These are phyloP conservation scores for Umimayanthus kanabou DNA, from an alignment of 92 coral and sea anemone species.

Conservation along the genomic window DNA sequence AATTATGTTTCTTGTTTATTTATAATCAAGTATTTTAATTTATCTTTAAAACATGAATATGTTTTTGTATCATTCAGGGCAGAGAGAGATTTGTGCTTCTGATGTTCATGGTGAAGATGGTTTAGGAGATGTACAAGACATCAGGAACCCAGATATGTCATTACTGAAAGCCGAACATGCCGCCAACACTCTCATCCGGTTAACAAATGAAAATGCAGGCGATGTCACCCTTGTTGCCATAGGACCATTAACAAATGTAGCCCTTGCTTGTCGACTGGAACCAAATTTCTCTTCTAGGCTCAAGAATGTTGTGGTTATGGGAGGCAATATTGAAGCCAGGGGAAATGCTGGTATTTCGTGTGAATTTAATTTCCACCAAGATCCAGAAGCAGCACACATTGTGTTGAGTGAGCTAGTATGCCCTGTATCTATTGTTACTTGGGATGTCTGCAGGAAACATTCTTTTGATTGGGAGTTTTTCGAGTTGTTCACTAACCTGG, in stretches of 20 bases:
- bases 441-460: slow-evolving; percentile 75
- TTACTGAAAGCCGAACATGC: slow-evolving; percentile 82
- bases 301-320: slow-evolving; percentile 78
- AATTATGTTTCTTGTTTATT: no score
- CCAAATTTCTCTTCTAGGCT: slow-evolving; percentile 70
- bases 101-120: slow-evolving; percentile 92
- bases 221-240: slow-evolving; percentile 84
- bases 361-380: slow-evolving; percentile 87
- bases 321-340: slow-evolving; percentile 85
- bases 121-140: slow-evolving; percentile 76
- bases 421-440: slow-evolving; percentile 70
- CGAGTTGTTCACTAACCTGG: slow-evolving; percentile 49
- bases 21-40: no score
- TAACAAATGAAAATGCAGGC: slow-evolving; percentile 58
- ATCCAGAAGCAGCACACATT: slow-evolving; percentile 83
- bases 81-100: slow-evolving; percentile 41
- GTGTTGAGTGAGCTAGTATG: slow-evolving; percentile 72
- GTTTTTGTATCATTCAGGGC: neutral
- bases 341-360: slow-evolving; percentile 77
- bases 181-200: slow-evolving; percentile 67
- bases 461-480: slow-evolving; percentile 61
- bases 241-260: slow-evolving; percentile 89
- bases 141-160: slow-evolving; percentile 71
- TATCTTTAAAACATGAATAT: neutral
- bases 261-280: slow-evolving; percentile 93